Percentiles rank a stretch among this genome's conserved stretches.
These are phyloP conservation scores for Epinephelus malabaricus DNA, from an alignment of 2,797 vertebrate species.

Conservation along the genomic window DNA sequence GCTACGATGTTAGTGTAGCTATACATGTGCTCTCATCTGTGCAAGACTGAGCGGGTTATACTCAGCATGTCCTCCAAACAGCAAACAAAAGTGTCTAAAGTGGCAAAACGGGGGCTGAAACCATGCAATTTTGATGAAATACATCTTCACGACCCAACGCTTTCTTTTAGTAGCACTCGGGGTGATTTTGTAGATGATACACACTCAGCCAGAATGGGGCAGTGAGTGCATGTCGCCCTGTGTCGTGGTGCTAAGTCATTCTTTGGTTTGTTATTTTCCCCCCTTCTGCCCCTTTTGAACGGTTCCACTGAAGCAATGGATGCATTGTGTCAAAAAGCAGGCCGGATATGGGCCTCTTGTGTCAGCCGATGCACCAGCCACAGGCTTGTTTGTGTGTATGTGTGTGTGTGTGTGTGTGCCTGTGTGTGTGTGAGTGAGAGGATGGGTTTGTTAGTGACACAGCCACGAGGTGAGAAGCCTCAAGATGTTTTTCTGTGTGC, in stretches of 20 bases:
- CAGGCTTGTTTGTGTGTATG: constrained; percentile 37
- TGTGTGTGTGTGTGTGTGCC: constrained; percentile 38
- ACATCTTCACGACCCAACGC: constrained; percentile 46
- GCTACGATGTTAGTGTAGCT: constrained; percentile 3
- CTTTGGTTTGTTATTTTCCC: constrained; percentile 11
- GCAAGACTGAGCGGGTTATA: constrained; percentile 2
- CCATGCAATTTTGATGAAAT: constrained; percentile 57
- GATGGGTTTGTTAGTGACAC: constrained; percentile 12
- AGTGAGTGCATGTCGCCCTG: constrained; percentile 38
- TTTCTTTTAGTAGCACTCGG: constrained; percentile 37
- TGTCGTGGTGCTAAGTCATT: constrained; percentile 53
- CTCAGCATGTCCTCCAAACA: constrained; percentile 30
- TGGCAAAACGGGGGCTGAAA: constrained; percentile 40
- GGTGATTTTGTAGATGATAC: constrained; percentile 52
- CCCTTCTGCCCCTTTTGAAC: constrained; percentile 51
- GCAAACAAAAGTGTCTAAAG: constrained; percentile 53
- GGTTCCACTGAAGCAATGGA: constrained; percentile 72
- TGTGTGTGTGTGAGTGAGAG: constrained; percentile 10
- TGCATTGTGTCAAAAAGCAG: constrained; percentile 70
- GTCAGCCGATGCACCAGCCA: constrained; percentile 61
- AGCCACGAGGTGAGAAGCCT: constrained; percentile 17
- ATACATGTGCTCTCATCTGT: constrained; percentile 31
- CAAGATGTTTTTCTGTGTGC: constrained; percentile 17
- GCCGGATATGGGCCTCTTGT: constrained; percentile 70
- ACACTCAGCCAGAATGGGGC: constrained; percentile 31